These are phyloP conservation scores for Rotaria magnacalcarata DNA, from an alignment of 2,888 invertebrate species.

Conservation along the genomic window DNA sequence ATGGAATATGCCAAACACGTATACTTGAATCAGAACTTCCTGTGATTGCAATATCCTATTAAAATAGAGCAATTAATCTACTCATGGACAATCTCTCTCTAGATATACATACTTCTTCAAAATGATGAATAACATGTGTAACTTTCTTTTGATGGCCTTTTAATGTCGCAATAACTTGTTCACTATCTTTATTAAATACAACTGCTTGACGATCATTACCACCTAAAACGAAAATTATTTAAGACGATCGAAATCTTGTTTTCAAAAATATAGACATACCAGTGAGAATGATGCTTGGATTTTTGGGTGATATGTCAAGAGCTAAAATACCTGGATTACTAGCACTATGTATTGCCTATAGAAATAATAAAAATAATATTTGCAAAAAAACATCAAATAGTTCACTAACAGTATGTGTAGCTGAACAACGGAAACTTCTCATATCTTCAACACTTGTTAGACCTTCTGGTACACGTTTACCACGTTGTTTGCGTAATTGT, in stretches of 20 bases:
- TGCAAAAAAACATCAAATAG: too few species aligned
- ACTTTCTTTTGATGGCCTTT: constrained; percentile 90
- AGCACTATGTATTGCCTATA: constrained; percentile 88
- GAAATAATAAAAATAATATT: constrained; percentile 40
- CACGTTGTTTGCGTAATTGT: constrained; percentile 89
- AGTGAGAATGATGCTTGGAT: constrained; percentile 86
- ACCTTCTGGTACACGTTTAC: constrained; percentile 90
- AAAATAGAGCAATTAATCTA: neutral
- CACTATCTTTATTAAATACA: constrained; percentile 94
- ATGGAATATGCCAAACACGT: constrained; percentile 75
- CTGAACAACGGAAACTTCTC: constrained; percentile 70
- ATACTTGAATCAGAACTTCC: constrained; percentile 90
- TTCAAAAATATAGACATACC: constrained; percentile 46
- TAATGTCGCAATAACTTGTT: constrained; percentile 69
- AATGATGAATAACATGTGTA: constrained; percentile 86
- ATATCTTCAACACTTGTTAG: constrained; percentile 80
- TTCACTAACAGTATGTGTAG: constrained; percentile 56
- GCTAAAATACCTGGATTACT: constrained; percentile 92
- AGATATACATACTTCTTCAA: constrained; percentile 56
- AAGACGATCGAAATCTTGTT: too few species aligned
- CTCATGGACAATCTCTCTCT: too few species aligned
- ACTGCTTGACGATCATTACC: constrained; percentile 97
- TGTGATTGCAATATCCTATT: constrained; percentile 77
- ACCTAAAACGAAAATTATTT: constrained; percentile 56
- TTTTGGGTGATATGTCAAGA: constrained; percentile 84